A percentile compares a stretch with the other conserved stretches of the same genome.
Evolutionary conservation across 2,113 vertebrate species (phyloP).

Genomic region (Cathartes aura): DNA sequence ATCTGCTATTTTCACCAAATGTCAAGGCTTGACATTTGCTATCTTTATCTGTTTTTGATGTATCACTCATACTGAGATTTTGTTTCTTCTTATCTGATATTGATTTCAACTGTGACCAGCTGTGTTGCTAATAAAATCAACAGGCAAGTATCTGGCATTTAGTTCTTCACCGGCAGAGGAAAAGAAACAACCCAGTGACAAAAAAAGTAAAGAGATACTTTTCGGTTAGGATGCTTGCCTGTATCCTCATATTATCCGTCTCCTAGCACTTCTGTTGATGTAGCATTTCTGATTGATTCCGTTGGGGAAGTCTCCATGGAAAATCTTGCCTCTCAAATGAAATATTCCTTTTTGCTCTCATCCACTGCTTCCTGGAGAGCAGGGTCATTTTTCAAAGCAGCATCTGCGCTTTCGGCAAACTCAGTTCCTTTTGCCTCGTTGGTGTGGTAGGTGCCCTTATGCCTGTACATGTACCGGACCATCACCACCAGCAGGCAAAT

Average conservation of each 20-base stretch:
- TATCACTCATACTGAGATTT: constrained; percentile 19
- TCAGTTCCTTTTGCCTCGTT: constrained; percentile 88
- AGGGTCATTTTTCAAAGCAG: constrained; percentile 78
- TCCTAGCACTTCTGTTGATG: background rate
- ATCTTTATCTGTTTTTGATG: constrained; percentile 44
- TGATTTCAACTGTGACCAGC: constrained; percentile 18
- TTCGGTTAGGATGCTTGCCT: constrained; percentile 15
- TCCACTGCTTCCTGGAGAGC: constrained; percentile 81
- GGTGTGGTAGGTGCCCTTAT: constrained; percentile 86
- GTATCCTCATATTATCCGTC: constrained; percentile 17
- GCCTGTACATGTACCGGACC: constrained; percentile 75
- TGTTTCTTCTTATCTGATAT: constrained; percentile 58
- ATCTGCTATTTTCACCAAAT: constrained; percentile 68
- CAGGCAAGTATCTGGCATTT: constrained; percentile 29
- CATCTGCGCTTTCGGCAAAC: constrained; percentile 81
- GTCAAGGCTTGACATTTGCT: constrained; percentile 72
- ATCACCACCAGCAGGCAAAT: constrained; percentile 75
- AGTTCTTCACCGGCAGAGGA: background rate
- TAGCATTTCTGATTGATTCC: background rate
- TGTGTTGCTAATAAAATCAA: constrained; percentile 46
- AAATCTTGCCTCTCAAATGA: constrained; percentile 79
- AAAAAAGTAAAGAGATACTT: background rate
- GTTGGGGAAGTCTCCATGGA: background rate
- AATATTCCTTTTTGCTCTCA: constrained; percentile 88
- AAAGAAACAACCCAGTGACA: background rate